Percentiles rank a stretch among this genome's conserved stretches.
These are phyloP conservation scores for Bungarus multicinctus DNA, from an alignment of 2,113 vertebrate species.

Conservation along the genomic window DNA sequence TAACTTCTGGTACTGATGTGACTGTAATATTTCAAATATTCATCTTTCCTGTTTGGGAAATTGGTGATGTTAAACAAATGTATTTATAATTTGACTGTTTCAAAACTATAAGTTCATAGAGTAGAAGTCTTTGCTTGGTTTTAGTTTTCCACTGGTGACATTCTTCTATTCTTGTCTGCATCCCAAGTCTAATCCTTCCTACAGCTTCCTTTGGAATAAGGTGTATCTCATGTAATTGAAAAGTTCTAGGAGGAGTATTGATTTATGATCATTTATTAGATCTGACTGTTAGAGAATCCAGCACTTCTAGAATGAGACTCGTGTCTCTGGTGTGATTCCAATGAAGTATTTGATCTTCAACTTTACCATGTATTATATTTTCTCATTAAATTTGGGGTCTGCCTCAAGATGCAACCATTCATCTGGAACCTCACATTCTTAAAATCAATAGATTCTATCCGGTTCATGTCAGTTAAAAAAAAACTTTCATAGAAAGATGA, in stretches of 20 bases:
- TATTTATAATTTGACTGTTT: not conserved
- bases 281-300: not conserved
- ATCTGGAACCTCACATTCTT: not conserved
- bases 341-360: not conserved
- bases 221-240: not conserved
- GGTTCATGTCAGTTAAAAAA: not conserved
- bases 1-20: not conserved
- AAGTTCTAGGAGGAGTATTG: not conserved
- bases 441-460: not conserved
- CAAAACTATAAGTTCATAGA: not conserved
- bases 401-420: not conserved
- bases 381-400: not conserved
- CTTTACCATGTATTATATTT: not conserved
- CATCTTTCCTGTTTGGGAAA: not conserved
- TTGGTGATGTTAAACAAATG: not conserved
- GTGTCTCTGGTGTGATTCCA: not conserved
- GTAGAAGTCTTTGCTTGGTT: not conserved
- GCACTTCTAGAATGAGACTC: not conserved
- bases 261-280: not conserved
- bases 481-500: not conserved
- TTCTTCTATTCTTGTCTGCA: not conserved
- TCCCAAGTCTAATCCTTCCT: not conserved
- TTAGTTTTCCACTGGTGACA: not conserved
- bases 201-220: not conserved
- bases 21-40: not conserved